Conservation (phyloP, 2,113 vertebrate species). For the Amphilophus citrinellus region DNA sequence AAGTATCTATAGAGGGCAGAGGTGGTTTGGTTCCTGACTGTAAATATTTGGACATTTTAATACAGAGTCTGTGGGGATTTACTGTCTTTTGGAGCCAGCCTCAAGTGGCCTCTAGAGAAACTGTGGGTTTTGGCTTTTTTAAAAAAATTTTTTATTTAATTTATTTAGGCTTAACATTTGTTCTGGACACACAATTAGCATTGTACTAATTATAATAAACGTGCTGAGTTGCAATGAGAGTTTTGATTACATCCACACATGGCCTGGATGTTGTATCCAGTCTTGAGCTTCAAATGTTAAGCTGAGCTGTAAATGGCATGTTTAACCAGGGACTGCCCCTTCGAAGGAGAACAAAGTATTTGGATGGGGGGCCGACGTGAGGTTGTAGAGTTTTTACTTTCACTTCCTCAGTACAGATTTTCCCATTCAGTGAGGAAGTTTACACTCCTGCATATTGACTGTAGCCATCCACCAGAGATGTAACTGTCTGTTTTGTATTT, state of each 20-base stretch:
- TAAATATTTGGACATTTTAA: not conserved
- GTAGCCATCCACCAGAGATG: not conserved
- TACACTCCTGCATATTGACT: not conserved
- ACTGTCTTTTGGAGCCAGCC: not conserved
- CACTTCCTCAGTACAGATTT: not conserved
- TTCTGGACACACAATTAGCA: not conserved
- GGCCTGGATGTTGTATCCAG: not conserved
- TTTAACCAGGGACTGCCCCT: not conserved
- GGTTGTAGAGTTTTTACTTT: not conserved
- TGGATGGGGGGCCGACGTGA: not conserved
- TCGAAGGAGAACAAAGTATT: not conserved
- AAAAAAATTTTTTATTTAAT: not conserved
- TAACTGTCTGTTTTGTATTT: not conserved
- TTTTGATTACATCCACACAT: not conserved
- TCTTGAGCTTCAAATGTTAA: not conserved
- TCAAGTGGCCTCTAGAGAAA: not conserved
- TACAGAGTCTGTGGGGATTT: not conserved
- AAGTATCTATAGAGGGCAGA: not conserved
- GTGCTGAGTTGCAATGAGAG: fast-evolving
- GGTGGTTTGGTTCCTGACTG: not conserved
- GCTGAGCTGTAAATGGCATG: not conserved
- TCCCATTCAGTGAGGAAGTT: not conserved
- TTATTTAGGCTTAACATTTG: not conserved
- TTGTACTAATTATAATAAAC: not conserved
- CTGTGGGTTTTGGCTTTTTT: not conserved